Percentiles rank a stretch among this genome's conserved stretches.
phyloP scores from a whole-genome alignment of 2,113 vertebrate genomes.

The Proterorhinus semilunaris region DNA sequence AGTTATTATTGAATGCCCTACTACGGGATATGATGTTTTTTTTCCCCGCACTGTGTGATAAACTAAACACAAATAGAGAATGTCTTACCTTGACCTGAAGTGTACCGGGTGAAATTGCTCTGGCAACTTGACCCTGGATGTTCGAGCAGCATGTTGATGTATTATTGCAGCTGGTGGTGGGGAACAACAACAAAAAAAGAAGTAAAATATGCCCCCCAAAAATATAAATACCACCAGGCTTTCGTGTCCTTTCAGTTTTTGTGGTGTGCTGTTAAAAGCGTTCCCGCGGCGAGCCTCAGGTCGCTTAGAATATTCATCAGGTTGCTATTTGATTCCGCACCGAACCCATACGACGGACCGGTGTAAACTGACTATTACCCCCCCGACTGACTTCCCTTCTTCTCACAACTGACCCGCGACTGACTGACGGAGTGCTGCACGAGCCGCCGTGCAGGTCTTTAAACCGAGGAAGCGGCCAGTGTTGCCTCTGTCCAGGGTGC shows the following conservation, averaged over 20 bases:
- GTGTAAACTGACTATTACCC: constrained; percentile 42
- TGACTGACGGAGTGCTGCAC: not conserved
- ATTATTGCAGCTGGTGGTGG: not conserved
- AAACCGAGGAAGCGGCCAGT: not conserved
- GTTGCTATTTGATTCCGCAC: constrained; percentile 45
- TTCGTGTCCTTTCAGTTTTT: constrained; percentile 40
- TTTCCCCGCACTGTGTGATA: too few species aligned
- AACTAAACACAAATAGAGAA: not conserved
- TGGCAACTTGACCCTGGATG: constrained; percentile 81
- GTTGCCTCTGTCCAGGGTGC: constrained; percentile 80
- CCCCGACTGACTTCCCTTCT: constrained; percentile 63
- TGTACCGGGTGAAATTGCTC: constrained; percentile 77
- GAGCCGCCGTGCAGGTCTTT: not conserved
- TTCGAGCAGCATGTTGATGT: constrained; percentile 76
- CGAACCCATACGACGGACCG: constrained; percentile 11
- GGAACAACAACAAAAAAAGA: not conserved
- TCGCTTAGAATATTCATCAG: constrained; percentile 58
- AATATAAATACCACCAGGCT: not conserved
- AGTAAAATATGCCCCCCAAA: not conserved
- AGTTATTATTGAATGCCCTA: constrained; percentile 17
- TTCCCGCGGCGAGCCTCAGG: constrained; percentile 16
- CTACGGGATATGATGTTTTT: not conserved
- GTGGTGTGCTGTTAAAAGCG: not conserved
- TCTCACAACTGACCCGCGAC: not conserved
- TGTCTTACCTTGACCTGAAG: constrained; percentile 78